phyloP scores from a whole-genome alignment of 2,113 vertebrate genomes.

The Osmerus eperlanus region DNA sequence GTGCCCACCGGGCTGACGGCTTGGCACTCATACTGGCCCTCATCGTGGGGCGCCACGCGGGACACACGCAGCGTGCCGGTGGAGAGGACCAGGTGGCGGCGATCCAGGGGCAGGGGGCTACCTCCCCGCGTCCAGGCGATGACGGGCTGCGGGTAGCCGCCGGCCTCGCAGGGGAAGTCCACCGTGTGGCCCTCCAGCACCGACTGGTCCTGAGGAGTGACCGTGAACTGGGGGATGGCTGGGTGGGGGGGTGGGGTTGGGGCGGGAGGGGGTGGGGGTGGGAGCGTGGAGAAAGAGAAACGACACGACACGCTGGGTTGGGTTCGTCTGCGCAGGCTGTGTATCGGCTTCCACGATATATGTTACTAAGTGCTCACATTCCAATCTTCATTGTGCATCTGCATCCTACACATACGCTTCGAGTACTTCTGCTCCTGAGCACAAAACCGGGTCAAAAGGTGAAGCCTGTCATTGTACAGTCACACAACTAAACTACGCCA shows the following conservation, averaged over 20 bases:
- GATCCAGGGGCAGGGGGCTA: conserved; percentile 85
- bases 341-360: too few species aligned
- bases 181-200: conserved; percentile 90
- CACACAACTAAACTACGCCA: too few species aligned
- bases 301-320: conserved; percentile 5
- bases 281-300: not conserved
- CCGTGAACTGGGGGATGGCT: conserved; percentile 91
- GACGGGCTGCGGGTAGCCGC: conserved; percentile 87
- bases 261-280: not conserved
- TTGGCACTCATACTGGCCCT: conserved; percentile 97
- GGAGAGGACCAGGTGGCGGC: conserved; percentile 84
- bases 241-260: not conserved
- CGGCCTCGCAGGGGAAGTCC: conserved; percentile 91
- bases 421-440: too few species aligned
- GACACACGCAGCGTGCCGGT: conserved; percentile 86
- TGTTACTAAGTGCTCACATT: too few species aligned
- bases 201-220: conserved; percentile 86
- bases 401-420: too few species aligned
- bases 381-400: too few species aligned
- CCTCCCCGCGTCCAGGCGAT: conserved; percentile 96
- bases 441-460: too few species aligned
- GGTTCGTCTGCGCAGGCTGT: too few species aligned
- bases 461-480: too few species aligned
- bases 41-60: conserved; percentile 87
- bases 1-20: conserved; percentile 91